phyloP scores from a whole-genome alignment of 2,113 vertebrate species.

The Candoia aspera region DNA sequence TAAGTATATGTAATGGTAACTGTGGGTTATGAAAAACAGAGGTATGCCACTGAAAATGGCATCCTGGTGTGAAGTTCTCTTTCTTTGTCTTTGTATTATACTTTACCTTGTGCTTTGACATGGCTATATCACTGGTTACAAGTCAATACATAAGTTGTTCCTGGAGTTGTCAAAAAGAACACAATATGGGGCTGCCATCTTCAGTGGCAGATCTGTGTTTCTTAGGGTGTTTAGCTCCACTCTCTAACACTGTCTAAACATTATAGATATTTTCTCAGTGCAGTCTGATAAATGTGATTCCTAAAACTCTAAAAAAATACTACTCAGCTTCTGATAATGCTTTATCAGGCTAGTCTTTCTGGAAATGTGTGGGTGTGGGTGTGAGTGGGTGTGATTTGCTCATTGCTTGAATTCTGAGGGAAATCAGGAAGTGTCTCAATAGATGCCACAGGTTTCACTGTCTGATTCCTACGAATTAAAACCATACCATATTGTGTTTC shows the following conservation, averaged over 20 bases:
- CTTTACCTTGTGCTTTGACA: not conserved
- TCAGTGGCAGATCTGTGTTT: not conserved
- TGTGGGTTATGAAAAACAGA: not conserved
- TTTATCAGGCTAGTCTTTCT: not conserved
- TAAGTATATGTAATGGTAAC: not conserved
- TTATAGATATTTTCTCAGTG: not conserved
- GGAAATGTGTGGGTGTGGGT: not conserved
- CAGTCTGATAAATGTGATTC: not conserved
- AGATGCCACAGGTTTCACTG: not conserved
- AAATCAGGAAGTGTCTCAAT: not conserved
- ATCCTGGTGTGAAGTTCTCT: not conserved
- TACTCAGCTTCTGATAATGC: not conserved
- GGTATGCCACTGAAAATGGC: not conserved
- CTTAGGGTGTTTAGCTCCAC: not conserved
- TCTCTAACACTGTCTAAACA: not conserved
- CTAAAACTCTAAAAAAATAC: not conserved
- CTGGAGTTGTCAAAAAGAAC: not conserved
- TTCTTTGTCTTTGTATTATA: not conserved
- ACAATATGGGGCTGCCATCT: not conserved
- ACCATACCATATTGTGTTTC: not conserved
- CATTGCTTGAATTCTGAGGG: not conserved
- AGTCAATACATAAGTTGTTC: not conserved
- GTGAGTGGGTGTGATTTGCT: not conserved
- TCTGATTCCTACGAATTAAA: not conserved
- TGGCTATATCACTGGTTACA: not conserved